Percentiles rank a stretch among this genome's conserved stretches.
Evolutionary conservation across 2,797 vertebrate genomes (phyloP).

Genomic region (Potorous gilbertii): DNA sequence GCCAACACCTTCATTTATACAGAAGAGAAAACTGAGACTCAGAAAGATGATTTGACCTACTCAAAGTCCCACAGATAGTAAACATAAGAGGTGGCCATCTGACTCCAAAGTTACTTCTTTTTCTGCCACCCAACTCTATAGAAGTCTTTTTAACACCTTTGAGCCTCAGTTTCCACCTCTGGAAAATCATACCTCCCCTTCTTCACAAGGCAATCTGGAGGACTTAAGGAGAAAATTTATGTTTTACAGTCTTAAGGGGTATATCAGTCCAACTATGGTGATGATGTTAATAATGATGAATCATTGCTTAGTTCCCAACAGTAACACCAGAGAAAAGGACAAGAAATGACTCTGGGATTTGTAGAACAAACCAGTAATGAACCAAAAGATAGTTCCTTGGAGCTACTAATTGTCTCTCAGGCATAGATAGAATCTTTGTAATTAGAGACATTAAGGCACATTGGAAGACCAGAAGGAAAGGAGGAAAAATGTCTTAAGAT

Average conservation of each 20-base stretch:
- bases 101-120: not conserved
- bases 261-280: not conserved
- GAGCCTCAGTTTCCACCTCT: not conserved
- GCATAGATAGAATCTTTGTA: not conserved
- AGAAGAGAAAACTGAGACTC: not conserved
- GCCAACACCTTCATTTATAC: not conserved
- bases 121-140: not conserved
- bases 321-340: slow-evolving; percentile 15
- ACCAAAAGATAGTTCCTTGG: slow-evolving; percentile 13
- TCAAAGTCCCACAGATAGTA: not conserved
- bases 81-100: not conserved
- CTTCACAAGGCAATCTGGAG: not conserved
- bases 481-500: not conserved
- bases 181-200: not conserved
- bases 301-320: not conserved
- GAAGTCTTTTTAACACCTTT: not conserved
- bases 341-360: not conserved
- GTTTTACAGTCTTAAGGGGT: not conserved
- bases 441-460: slow-evolving; percentile 1
- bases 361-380: not conserved
- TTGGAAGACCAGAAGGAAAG: not conserved
- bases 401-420: slow-evolving; percentile 4
- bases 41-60: not conserved
- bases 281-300: not conserved
- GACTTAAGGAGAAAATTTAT: not conserved